Base-by-base conservation (phyloP, 2,888 invertebrate genomes). In the Chydorus sphaericus region DNA sequence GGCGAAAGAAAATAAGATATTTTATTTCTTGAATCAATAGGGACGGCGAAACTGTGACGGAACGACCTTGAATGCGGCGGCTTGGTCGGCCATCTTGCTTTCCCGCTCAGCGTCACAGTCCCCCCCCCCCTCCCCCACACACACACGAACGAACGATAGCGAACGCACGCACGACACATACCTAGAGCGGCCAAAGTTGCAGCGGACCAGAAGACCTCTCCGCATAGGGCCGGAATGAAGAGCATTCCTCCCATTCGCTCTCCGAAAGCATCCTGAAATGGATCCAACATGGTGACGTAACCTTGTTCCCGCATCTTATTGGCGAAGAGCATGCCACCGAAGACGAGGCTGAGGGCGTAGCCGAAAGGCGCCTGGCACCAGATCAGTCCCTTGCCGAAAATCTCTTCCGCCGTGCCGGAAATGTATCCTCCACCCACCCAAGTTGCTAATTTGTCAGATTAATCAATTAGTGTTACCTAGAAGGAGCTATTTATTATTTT, bases 331-430 rank as follows among this genome's bases (percentile, higher is more conserved):
- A 78, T 64, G 3, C 81, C 82, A 59, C 81, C 82, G 78, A 63
- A 16, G 61, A 81, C 71, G 48, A 83, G 72, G 59, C 80, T 80
- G 50, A 81, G 69, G 18, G 81, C 79, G 69, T 83, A 83, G 39
- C 83, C 82, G 65, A 83, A 73, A 16, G 83, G 83, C 29, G 82
- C 80, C 69, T 81, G 81, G 67, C 81, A 81, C 77, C 80, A 80
- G 14, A 79, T 70, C 59, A 83, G 66, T 33, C 79, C 80, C 57
- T 69, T 72, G 53, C 74, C 74, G 66, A 75, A 82, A 61, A 83
- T 77, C 48, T 75, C 75, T 66, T 83, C 82, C 11, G 82, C 79
- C 54, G 82, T 81, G 44, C 82, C 83, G 67, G 82, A 82, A 62
- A 83, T 80, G 67, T 81, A 83, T 18, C 80, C 81, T 51, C 82